These are phyloP conservation scores for Tenthredo mesomela DNA, from an alignment of 2,888 invertebrate species.

Conservation along the genomic window DNA sequence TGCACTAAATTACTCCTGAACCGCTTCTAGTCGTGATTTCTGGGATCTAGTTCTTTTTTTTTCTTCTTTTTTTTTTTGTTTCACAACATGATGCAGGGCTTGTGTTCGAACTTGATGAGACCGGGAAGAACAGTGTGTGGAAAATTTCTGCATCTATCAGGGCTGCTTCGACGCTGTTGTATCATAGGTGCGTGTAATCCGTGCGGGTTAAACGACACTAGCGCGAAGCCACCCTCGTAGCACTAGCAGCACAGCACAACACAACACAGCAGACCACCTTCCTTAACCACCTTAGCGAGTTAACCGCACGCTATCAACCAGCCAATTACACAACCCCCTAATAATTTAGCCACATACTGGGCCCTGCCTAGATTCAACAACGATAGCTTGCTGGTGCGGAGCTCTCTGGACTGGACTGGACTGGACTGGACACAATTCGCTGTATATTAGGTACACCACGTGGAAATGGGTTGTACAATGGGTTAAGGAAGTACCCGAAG, in stretches of 20 bases:
- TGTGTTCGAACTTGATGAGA: background rate
- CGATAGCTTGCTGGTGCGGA: slow-evolving; percentile 63
- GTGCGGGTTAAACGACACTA: slow-evolving; percentile 12
- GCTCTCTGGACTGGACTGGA: slow-evolving; percentile 53
- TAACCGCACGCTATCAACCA: slow-evolving; percentile 69
- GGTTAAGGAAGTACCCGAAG: background rate
- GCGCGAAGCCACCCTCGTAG: slow-evolving; percentile 32
- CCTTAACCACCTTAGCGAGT: slow-evolving; percentile 56
- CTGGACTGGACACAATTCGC: slow-evolving; percentile 1
- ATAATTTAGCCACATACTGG: slow-evolving; percentile 70
- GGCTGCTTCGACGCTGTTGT: background rate
- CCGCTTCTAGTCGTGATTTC: background rate
- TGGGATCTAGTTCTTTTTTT: background rate
- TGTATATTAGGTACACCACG: background rate
- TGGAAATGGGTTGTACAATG: background rate
- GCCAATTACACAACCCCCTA: slow-evolving; percentile 71
- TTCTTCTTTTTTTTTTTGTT: background rate
- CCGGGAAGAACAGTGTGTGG: background rate
- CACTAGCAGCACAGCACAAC: background rate
- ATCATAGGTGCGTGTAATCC: slow-evolving; percentile 26
- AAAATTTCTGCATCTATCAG: background rate
- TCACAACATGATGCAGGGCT: background rate
- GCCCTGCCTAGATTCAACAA: slow-evolving; percentile 66
- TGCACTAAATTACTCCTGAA: slow-evolving; percentile 27
- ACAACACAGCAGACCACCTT: slow-evolving; percentile 5